Base-by-base conservation (phyloP, 2,113 vertebrate species). In the Columba janthina region DNA sequence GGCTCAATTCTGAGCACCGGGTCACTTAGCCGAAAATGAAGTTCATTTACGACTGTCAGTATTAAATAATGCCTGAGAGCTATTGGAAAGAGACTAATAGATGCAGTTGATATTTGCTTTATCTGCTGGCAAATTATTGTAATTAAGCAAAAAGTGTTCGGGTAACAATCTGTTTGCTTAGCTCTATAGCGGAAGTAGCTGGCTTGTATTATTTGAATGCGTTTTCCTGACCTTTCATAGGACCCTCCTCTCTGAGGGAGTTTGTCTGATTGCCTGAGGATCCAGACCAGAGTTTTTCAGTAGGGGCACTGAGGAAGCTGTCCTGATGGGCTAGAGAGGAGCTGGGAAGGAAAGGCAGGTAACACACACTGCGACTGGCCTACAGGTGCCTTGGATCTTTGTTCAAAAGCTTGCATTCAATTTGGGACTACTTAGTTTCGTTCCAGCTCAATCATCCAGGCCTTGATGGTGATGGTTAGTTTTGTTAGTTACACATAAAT, bases 331-430 rank as follows among this genome's bases (percentile, higher is more conserved):
- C 36, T 40, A 21, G 70, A 64, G 20, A 38, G 31, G 50, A 31
- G 50, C 20, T 32, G 28, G 31, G 48, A 28, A 31, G 25, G 29
- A 10, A 25, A 50, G 22, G 7, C 6, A 10, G 14, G 24, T 54
- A 36, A 7, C 2, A 2, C 1, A 1, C 8, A 8, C 5, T 31
- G 15, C 0, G 2, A 29, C n/a, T 24, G 15, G 15, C 46, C 28
- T 29, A n/a, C 24, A 28, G 19, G 9, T 80, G 51, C 16, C 26
- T 50, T 65, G 1, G 2, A 20, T n/a, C 36, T 78, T 44, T 31
- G 46, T 28, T 64, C 31, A 58, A 36, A 62, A 83, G 14, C 20
- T 48, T 82, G n/a, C 26, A 21, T 9, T 60, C 8, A 18, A 8
- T 31, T 50, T 60, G 11, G n/a, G 50, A 28, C 31, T 79, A 11